These are phyloP conservation scores for Gerris lacustris DNA, from an alignment of 2,888 invertebrate genomes.

Conservation along the genomic window DNA sequence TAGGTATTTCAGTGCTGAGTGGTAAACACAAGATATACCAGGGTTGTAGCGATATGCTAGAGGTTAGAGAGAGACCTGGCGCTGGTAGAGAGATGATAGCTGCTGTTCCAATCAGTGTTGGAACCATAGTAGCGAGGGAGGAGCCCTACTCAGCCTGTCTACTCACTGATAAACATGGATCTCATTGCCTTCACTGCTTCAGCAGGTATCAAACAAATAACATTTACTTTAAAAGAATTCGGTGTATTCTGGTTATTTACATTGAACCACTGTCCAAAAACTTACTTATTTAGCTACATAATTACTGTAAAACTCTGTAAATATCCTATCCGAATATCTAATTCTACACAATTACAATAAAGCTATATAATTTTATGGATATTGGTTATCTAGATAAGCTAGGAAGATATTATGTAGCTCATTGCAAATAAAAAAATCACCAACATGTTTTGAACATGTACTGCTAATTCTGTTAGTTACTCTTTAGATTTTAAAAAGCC, in stretches of 20 bases:
- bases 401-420: too few species aligned
- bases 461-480: too few species aligned
- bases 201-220: slow-evolving; percentile 43
- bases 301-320: too few species aligned
- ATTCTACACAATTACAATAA: too few species aligned
- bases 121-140: slow-evolving; percentile 60
- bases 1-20: not conserved
- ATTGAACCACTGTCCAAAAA: not conserved
- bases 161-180: slow-evolving; percentile 57
- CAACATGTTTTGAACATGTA: too few species aligned
- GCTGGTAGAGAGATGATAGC: slow-evolving; percentile 62
- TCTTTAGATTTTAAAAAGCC: too few species aligned
- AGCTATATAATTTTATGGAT: too few species aligned
- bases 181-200: slow-evolving; percentile 71
- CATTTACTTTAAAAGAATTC: not conserved
- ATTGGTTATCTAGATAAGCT: too few species aligned
- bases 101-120: slow-evolving; percentile 47
- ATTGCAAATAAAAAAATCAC: too few species aligned
- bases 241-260: not conserved
- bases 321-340: too few species aligned
- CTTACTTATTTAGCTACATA: too few species aligned
- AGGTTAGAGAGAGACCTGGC: slow-evolving; percentile 33
- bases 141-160: slow-evolving; percentile 61
- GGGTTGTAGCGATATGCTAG: slow-evolving; percentile 34
- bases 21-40: slow-evolving; percentile 5